Base-by-base conservation (phyloP, 2,888 invertebrate species). In the Drosophila limbata region DNA sequence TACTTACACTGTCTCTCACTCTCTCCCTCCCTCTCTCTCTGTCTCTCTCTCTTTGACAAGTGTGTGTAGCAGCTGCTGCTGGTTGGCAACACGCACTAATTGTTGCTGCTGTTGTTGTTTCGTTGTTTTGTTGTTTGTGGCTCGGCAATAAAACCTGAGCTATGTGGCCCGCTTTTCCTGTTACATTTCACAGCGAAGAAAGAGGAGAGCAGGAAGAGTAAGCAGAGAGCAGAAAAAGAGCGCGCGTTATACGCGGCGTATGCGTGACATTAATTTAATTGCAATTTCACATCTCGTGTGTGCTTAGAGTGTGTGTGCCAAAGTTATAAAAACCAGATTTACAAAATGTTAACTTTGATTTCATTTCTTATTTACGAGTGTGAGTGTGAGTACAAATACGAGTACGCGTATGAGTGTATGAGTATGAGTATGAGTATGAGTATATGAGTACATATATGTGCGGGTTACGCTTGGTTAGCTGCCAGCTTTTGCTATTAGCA, bases 261-360 rank as follows among this genome's bases (percentile, higher is more conserved):
- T 86, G 87, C 89, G 85, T 86, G 85, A 86, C 89, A 86, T 86
- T 86, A 86, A 86, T 86, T 86, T 88, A 86, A 86, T 86, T 86
- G 85, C 89, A 84, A 87, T 88, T 86, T 86, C 87, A 75, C 88
- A 86, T 65, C 59, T 61, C 77, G 63, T 50, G 31, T 37, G 61
- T 53, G 62, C 52, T 53, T 61, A 61, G 61, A 33, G 44, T 47
- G 55, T 44, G 52, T 39, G 45, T 39, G 42, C 17, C 48, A 64
- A 83, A 87, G 83, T 87, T 83, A 84, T 84, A 84, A 85, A 85
- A 85, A 85, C 88, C 84, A 83, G 88, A 88, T 85, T 85, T 88
- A 85, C 88, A 84, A 88, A 88, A 86, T 84, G 89, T 88, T 88
- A 86, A 81, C 85, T 88, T 86, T 86, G 85, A 86, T 86, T 86